Conservation (phyloP, 2,113 vertebrate species). For the Suncus etruscus region DNA sequence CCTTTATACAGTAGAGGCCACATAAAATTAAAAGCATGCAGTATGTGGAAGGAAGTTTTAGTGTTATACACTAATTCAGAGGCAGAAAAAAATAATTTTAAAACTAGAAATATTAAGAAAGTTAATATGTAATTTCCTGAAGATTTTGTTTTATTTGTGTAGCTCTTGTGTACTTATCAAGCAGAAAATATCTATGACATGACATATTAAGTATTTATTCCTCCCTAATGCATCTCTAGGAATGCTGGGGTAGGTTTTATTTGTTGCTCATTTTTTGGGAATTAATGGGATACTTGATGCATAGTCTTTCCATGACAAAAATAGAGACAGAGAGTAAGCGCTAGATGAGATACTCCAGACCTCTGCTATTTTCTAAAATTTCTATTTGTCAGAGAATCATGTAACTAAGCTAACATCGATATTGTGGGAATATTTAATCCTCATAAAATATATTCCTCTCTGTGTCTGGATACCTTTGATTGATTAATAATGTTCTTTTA, state of each 20-base stretch:
- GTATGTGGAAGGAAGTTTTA: background rate
- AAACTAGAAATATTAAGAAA: too few relatives aligned
- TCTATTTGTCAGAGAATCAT: background rate
- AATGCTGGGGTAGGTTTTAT: background rate
- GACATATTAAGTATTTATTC: background rate
- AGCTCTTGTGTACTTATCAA: constrained; percentile 29
- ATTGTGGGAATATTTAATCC: background rate
- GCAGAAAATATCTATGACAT: background rate
- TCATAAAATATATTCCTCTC: background rate
- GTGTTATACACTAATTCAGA: constrained; percentile 18
- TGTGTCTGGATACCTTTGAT: background rate
- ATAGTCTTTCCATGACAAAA: background rate
- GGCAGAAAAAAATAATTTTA: background rate
- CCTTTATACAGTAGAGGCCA: background rate
- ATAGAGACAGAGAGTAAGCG: background rate
- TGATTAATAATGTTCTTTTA: background rate
- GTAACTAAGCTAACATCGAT: background rate
- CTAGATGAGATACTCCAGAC: background rate
- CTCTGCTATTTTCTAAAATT: background rate
- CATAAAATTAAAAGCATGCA: background rate
- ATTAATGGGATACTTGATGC: background rate
- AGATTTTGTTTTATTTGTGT: background rate
- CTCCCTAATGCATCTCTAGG: background rate
- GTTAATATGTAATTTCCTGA: background rate
- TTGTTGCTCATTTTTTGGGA: background rate